Evolutionary conservation across 2,113 vertebrate species (phyloP).

Genomic region (Notarius quadriscutis): DNA sequence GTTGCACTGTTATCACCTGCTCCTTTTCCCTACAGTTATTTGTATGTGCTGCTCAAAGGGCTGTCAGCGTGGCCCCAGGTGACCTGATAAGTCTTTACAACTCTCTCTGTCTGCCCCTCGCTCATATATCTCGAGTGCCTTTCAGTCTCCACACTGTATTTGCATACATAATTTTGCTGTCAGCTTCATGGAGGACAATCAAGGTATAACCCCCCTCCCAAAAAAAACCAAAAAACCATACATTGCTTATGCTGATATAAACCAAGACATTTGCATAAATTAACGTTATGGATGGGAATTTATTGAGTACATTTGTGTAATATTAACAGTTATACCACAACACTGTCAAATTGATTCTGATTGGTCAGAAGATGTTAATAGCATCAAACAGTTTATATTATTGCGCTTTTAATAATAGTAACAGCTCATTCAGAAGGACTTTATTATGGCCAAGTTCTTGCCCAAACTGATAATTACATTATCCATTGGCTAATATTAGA

Average conservation of each 20-base stretch:
- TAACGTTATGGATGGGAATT: background rate
- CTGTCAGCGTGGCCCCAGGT: constrained; percentile 56
- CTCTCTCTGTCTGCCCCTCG: constrained; percentile 43
- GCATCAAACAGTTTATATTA: background rate
- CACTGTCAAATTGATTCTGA: background rate
- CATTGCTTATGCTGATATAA: background rate
- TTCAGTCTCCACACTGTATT: constrained; percentile 49
- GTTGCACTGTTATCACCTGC: constrained; percentile 55
- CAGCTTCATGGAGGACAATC: constrained; percentile 10
- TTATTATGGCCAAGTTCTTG: no score
- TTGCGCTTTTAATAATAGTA: background rate
- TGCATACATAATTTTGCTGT: constrained; percentile 45
- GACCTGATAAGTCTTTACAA: constrained; percentile 57
- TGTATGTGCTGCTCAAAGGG: constrained; percentile 53
- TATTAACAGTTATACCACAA: background rate
- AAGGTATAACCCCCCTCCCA: background rate
- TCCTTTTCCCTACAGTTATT: constrained; percentile 49
- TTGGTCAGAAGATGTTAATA: background rate
- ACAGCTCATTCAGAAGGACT: background rate
- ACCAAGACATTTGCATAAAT: background rate
- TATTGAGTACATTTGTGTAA: background rate
- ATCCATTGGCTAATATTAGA: no score
- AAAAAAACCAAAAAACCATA: background rate
- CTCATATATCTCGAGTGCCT: constrained; percentile 33
- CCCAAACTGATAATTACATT: no score